Base-by-base conservation (phyloP, 1,140 invertebrate species). In the Microplitis demolitor region DNA sequence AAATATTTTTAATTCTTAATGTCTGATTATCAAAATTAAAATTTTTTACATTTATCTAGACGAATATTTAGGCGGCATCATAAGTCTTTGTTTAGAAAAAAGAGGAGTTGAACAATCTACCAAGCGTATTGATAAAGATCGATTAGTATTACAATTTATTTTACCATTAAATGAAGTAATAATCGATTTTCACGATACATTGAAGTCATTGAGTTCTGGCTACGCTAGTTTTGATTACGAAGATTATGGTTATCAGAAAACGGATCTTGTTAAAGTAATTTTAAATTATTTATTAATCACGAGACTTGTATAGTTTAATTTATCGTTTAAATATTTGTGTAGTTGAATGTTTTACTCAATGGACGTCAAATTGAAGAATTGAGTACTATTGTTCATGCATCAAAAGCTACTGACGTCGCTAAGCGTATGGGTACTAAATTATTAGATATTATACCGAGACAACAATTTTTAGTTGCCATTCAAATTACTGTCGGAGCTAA, bases 191-290 rank as follows among this genome's bases (percentile, higher is more conserved):
- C 97, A 98, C 85, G 97, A 99, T 85, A 88, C 90, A 33, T 85
- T 99, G 0, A 99, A 98, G 87, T 93, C 92, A 24, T 77, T 96
- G 11, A 93, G 93, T 14, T 98, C 96, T 2, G 98, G 98, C 9
- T 99, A 97, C 88, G 97, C 96, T 8, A 98, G 96, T 85, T 99
- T 99, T 88, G 97, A 99, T 88, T 99, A 99, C 87, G 96, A 99
- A 88, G 94, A 98, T 85, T 83, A 91, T 82, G 96, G 94, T 13
- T 98, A 94, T 85, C 88, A 94, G 83, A 63, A 84, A 13, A 92
- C 93, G 72, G 82, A 90, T 73, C 87, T 97, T 77, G 90, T 92
- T 0, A 95, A 93, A 86, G 93, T 96, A 54, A 54, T 54, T 16
- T 54, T 24, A 24, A 54, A 24, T 1, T 54, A 13, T 31, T 31